These are phyloP conservation scores for Phenacoccus solenopsis DNA, from an alignment of 1,140 invertebrate genomes.

Conservation along the genomic window DNA sequence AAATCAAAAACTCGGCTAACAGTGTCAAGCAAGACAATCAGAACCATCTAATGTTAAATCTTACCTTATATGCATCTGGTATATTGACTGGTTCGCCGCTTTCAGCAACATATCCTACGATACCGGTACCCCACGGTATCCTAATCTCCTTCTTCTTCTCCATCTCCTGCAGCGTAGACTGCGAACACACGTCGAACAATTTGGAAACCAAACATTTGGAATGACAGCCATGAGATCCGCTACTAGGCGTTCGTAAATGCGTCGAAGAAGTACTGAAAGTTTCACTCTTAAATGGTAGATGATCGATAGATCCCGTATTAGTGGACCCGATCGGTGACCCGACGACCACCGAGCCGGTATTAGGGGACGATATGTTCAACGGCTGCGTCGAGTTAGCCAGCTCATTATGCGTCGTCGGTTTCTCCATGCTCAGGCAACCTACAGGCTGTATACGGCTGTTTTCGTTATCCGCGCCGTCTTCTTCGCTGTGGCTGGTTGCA, in stretches of 20 bases:
- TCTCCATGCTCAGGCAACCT: conserved; percentile 23
- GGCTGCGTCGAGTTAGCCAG: neutral
- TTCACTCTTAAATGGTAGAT: neutral
- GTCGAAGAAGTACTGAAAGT: conserved; percentile 14
- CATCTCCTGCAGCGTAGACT: conserved; percentile 79
- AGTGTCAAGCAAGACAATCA: no score
- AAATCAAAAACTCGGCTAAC: no score
- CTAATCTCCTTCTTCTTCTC: conserved; percentile 82
- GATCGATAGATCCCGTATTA: conserved; percentile 19
- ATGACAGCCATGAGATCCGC: conserved; percentile 24
- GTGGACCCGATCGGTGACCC: conserved; percentile 25
- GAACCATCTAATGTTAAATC: no score
- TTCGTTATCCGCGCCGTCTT: neutral
- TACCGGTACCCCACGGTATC: conserved; percentile 81
- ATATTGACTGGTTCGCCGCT: conserved; percentile 87
- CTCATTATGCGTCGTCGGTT: neutral
- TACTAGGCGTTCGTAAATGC: neutral
- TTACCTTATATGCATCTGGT: conserved; percentile 87
- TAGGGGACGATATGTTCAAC: neutral
- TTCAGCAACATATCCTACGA: conserved; percentile 85
- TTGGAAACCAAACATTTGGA: conserved; percentile 71
- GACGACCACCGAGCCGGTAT: conserved; percentile 24
- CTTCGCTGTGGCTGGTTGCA: neutral
- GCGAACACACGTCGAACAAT: conserved; percentile 84
- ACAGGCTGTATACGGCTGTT: conserved; percentile 6